These are phyloP conservation scores for Petaurus breviceps DNA, from an alignment of 2,113 vertebrate species.

Conservation along the genomic window DNA sequence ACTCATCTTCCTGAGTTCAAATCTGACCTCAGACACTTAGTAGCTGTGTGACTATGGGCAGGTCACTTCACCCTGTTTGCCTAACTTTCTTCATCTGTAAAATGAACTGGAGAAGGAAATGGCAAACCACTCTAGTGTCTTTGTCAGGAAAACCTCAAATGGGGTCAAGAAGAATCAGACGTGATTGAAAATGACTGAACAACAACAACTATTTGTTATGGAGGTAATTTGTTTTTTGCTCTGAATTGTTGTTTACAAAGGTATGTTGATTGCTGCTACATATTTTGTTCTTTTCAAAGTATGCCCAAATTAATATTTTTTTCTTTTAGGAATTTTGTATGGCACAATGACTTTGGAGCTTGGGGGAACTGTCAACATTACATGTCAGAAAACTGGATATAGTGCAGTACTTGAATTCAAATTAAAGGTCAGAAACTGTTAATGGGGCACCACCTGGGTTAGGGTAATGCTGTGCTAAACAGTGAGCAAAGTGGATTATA, in stretches of 20 bases:
- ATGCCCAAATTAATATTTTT: background rate
- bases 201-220: background rate
- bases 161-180: background rate
- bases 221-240: background rate
- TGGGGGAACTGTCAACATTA: constrained; percentile 93
- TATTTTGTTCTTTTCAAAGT: background rate
- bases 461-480: background rate
- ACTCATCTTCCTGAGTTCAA: background rate
- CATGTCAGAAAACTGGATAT: constrained; percentile 98
- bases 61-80: background rate
- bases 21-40: background rate
- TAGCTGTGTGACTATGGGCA: background rate
- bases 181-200: too few relatives aligned
- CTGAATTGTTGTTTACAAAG: background rate
- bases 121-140: background rate
- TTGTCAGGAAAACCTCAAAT: background rate
- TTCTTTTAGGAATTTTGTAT: constrained; percentile 92
- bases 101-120: background rate
- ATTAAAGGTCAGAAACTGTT: constrained; percentile 89
- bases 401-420: constrained; percentile 97
- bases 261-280: background rate
- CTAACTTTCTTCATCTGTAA: background rate
- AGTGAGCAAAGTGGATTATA: too few relatives aligned
- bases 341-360: constrained; percentile 99
- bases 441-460: background rate